Evolutionary conservation across 2,113 vertebrate species (phyloP).

Genomic region (Odocoileus virginianus): DNA sequence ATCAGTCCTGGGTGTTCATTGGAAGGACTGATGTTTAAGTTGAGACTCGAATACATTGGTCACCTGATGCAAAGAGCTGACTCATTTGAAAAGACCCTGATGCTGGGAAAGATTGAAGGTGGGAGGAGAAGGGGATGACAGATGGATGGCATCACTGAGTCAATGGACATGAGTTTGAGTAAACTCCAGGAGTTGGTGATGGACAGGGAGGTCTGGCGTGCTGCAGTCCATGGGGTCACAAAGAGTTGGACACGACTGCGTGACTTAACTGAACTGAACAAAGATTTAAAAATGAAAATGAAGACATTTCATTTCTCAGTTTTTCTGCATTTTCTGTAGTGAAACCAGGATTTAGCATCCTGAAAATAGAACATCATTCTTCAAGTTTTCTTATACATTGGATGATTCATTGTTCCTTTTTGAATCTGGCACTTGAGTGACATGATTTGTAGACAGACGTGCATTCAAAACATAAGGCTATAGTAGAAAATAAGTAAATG

Average conservation of each 20-base stretch:
- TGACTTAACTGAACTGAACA: neutral
- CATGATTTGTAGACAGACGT: neutral
- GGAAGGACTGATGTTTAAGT: neutral
- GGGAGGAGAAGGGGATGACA: accelerated
- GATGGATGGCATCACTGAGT: neutral
- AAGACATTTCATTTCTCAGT: neutral
- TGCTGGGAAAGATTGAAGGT: neutral
- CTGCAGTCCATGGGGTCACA: neutral
- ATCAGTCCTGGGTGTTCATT: neutral
- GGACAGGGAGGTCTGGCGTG: neutral
- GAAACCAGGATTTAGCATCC: neutral
- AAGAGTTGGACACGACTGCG: accelerated
- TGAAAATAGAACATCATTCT: neutral
- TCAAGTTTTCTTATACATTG: neutral
- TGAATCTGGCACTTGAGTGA: neutral
- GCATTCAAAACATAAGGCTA: neutral
- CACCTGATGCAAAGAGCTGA: neutral
- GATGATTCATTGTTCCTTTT: constrained; percentile 5
- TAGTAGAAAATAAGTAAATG: neutral
- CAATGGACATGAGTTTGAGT: neutral
- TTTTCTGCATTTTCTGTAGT: neutral
- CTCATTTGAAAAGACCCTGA: neutral
- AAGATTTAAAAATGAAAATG: neutral
- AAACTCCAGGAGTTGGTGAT: accelerated
- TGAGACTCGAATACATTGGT: neutral